phyloP scores from a whole-genome alignment of 2,113 vertebrate species.

The Chascanopsetta lugubris region DNA sequence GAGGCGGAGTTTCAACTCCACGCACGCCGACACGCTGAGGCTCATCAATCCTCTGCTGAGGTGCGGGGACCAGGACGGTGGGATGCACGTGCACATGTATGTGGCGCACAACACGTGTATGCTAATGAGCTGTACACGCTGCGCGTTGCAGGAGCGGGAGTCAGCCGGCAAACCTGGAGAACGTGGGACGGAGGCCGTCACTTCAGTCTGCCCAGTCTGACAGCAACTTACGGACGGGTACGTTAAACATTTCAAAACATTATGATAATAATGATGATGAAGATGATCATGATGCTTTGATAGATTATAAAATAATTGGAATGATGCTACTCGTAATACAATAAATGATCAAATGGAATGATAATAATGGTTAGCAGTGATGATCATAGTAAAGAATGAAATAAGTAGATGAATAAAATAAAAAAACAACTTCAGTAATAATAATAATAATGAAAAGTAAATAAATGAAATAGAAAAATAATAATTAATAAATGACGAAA shows the following conservation, averaged over 20 bases:
- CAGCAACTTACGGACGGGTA: constrained; percentile 81
- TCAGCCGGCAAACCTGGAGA: constrained; percentile 86
- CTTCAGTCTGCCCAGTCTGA: constrained; percentile 85
- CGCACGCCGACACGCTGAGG: constrained; percentile 45
- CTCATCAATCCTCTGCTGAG: constrained; percentile 67
- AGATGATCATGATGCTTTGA: background rate
- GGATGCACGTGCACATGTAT: background rate
- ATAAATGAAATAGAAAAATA: too few relatives aligned
- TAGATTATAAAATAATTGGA: background rate
- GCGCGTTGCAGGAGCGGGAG: constrained; percentile 81
- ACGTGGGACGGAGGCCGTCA: constrained; percentile 75
- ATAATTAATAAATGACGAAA: too few relatives aligned
- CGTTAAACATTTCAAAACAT: too few relatives aligned
- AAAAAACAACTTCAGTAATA: too few relatives aligned
- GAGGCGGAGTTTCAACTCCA: constrained; percentile 77
- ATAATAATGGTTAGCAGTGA: too few relatives aligned
- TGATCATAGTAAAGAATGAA: too few relatives aligned
- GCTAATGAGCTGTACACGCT: background rate
- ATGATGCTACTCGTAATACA: too few relatives aligned
- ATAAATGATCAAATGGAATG: too few relatives aligned
- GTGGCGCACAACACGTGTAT: background rate
- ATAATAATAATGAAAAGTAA: too few relatives aligned
- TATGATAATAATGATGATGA: background rate
- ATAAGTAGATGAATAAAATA: too few relatives aligned
- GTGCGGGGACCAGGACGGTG: constrained; percentile 35